Evolutionary conservation across 1,140 invertebrate species (phyloP), one percentile per base, ranked within the genome.

Genomic region (Leptinotarsa undecemlineata): DNA sequence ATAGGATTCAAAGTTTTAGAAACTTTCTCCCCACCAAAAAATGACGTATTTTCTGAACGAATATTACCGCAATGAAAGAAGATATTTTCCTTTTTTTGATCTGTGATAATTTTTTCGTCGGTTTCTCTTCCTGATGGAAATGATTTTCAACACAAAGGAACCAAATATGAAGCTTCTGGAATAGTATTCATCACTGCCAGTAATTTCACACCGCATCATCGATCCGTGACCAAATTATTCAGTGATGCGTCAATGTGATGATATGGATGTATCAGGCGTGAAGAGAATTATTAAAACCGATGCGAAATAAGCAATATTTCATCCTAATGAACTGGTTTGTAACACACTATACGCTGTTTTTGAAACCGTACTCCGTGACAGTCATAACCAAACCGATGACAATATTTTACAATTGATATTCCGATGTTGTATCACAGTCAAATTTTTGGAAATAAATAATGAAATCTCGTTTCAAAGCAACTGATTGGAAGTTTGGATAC

Each of bases 281-380:
- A 76, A 68, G 57, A 14, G 75, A 76, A 78, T 78, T 70, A 73
- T 74, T 71, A 76, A 77, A 74, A 76, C 72, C 33, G 69, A 74
- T 77, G 67, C 72, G 73, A 78, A 76, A 78, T 77, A 77, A 68
- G 75, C 73, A 74, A 78, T 78, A 78, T 78, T 78, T 78, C 71
- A 78, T 69, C 23, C 71, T 78, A 78, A 78, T 78, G 75, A 76
- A 77, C 70, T 78, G 75, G 47, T 61, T 73, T 48, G 47, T 47
- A 51, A 74, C n/a, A 67, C 47, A 17, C 48, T 21, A 75, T 47
- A 48, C 26, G 63, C 13, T 68, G 26, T 74, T 66, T 73, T 60
- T 72, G 42, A 60, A 72, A 57, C 21, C 19, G 19, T 51, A 15
- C 20, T 19, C 5, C 48, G 20, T 71, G 42, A 57, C 48, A 4